A percentile compares a stretch with the other conserved stretches of the same genome.
Evolutionary conservation across 2,888 invertebrate species (phyloP).

Genomic region (Apodemia mormo): DNA sequence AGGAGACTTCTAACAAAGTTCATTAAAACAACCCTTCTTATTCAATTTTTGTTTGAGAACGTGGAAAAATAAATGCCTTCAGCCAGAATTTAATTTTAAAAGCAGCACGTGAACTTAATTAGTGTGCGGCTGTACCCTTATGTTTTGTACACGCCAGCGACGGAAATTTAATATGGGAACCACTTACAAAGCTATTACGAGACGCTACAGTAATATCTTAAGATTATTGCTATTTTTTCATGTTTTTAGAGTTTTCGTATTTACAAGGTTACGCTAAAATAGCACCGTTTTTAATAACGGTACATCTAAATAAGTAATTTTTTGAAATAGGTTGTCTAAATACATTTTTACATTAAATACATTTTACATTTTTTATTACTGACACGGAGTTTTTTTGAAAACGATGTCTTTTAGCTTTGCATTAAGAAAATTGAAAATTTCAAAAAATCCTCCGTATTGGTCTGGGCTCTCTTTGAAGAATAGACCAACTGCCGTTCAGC

Average conservation of each 20-base stretch:
- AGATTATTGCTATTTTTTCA: conserved; percentile 9
- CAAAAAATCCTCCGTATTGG: no score
- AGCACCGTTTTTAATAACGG: not conserved
- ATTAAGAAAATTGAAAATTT: no score
- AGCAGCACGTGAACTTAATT: conserved; percentile 20
- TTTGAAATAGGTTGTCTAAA: no score
- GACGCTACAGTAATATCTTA: conserved; percentile 3
- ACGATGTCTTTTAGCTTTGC: no score
- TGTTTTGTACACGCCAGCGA: conserved; percentile 31
- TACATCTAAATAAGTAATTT: no score
- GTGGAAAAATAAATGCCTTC: conserved; percentile 12
- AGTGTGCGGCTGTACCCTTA: conserved; percentile 20
- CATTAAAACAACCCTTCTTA: conserved; percentile 1
- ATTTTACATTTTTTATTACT: no score
- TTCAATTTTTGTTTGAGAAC: conserved; percentile 13
- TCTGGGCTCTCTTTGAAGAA: no score
- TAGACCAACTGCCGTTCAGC: no score
- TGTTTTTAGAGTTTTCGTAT: not conserved
- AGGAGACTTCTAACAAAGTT: not conserved
- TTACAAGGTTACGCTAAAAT: not conserved
- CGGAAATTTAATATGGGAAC: conserved; percentile 31
- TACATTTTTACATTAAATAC: no score
- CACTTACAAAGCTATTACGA: conserved; percentile 8
- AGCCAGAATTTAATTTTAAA: conserved; percentile 17
- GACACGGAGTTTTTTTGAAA: no score